phyloP scores from a whole-genome alignment of 2,888 invertebrate species.

The Kuschelorhynchus macadamiae region DNA sequence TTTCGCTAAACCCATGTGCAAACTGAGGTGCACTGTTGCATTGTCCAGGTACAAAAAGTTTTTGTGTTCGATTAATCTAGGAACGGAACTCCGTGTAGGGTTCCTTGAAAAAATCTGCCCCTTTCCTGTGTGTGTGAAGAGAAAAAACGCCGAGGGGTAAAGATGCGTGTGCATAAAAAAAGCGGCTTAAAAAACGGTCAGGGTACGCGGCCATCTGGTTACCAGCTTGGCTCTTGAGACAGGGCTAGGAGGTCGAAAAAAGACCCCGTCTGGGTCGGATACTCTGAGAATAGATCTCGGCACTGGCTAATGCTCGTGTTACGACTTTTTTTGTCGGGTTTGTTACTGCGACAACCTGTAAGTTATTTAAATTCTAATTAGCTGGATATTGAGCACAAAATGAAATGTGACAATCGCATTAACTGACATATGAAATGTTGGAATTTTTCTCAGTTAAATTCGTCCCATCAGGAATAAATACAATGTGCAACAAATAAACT shows the following conservation, averaged over 20 bases:
- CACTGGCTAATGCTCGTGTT: conserved; percentile 41
- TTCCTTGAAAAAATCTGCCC: conserved; percentile 70
- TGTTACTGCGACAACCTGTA: conserved; percentile 20
- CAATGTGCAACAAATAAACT: no score
- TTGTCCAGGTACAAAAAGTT: conserved; percentile 66
- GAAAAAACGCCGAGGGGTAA: conserved; percentile 63
- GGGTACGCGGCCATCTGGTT: conserved; percentile 66
- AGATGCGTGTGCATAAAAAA: conserved; percentile 66
- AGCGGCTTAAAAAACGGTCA: conserved; percentile 69
- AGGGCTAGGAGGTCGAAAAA: conserved; percentile 62
- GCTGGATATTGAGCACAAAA: no score
- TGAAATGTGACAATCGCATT: no score
- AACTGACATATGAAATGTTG: no score
- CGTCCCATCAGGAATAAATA: no score
- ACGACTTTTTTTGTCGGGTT: conserved; percentile 24
- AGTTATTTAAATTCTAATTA: conserved; percentile 29
- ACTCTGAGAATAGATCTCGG: conserved; percentile 46
- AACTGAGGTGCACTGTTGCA: conserved; percentile 66
- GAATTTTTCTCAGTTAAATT: no score
- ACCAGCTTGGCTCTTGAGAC: conserved; percentile 64
- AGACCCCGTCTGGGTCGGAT: conserved; percentile 64
- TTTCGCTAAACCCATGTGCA: conserved; percentile 62
- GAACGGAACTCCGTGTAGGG: conserved; percentile 69
- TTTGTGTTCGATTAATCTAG: conserved; percentile 67
- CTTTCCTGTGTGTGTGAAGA: conserved; percentile 63